phyloP scores from a whole-genome alignment of 2,888 invertebrate genomes.

The Drosophila parthenogenetica region DNA sequence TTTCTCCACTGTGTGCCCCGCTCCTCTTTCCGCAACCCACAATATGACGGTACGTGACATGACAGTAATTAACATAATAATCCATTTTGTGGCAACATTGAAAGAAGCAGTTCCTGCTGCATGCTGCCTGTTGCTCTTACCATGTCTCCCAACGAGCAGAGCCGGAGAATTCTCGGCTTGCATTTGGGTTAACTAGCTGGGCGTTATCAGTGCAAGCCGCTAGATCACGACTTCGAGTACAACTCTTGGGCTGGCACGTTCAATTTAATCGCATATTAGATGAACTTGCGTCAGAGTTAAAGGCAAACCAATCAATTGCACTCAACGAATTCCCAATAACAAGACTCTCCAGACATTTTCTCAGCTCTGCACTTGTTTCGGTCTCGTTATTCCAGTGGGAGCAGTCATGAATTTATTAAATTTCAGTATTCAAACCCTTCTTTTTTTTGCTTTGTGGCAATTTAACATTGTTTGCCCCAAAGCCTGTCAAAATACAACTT shows the following conservation, averaged over 20 bases:
- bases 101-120: constrained; percentile 48
- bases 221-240: constrained; percentile 50
- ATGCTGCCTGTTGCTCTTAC: constrained; percentile 12
- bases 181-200: constrained; percentile 74
- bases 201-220: constrained; percentile 67
- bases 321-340: constrained; percentile 28
- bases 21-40: constrained; percentile 10
- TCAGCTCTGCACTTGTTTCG: background rate
- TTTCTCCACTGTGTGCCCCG: background rate
- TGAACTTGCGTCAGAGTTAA: constrained; percentile 45
- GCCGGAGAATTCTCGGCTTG: constrained; percentile 22
- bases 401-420: no score
- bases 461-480: background rate
- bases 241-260: constrained; percentile 58
- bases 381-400: background rate
- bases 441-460: constrained; percentile 1
- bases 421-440: no score
- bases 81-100: constrained; percentile 64
- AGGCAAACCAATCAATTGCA: constrained; percentile 63
- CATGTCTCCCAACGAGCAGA: background rate
- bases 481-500: constrained; percentile 12
- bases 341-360: constrained; percentile 16
- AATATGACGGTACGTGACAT: constrained; percentile 63
- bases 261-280: constrained; percentile 67
- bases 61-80: constrained; percentile 77